These are phyloP conservation scores for Odontamblyopus rebecca DNA, from an alignment of 2,797 vertebrate species.

Conservation along the genomic window DNA sequence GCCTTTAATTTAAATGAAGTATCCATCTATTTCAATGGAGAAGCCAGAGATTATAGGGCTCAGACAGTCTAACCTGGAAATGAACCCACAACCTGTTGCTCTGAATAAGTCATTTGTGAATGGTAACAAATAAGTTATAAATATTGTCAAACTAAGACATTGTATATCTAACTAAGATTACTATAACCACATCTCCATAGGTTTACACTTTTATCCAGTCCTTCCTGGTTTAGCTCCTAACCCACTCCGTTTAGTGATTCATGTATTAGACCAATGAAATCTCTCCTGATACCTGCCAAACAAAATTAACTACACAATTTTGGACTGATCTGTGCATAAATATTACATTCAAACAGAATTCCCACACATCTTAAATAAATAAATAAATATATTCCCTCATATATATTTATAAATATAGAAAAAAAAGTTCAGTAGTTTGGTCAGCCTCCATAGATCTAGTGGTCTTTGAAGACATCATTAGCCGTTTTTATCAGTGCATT, in stretches of 20 bases:
- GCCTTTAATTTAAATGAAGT: no score
- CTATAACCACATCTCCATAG: constrained; percentile 4
- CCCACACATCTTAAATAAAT: constrained; percentile 72
- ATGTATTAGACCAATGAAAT: constrained; percentile 35
- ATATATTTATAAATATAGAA: constrained; percentile 70
- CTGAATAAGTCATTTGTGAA: no score
- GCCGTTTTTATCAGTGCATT: constrained; percentile 77
- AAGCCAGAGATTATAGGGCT: neutral
- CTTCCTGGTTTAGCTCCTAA: constrained; percentile 21
- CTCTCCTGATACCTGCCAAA: constrained; percentile 50
- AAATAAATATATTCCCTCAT: constrained; percentile 73
- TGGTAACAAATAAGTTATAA: no score
- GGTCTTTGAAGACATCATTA: constrained; percentile 86
- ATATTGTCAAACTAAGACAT: no score
- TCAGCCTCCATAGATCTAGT: constrained; percentile 73
- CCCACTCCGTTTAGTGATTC: constrained; percentile 28
- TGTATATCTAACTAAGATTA: no score
- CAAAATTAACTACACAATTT: constrained; percentile 53
- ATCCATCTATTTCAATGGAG: no score
- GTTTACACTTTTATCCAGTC: constrained; percentile 9
- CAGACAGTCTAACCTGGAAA: no score
- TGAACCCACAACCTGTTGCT: no score
- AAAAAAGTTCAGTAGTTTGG: constrained; percentile 68
- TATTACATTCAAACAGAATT: constrained; percentile 70
- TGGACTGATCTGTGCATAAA: constrained; percentile 46